A percentile compares a stretch with the other conserved stretches of the same genome.
Conservation (phyloP, 30 jellyfish, hydroid and myxozoan genomes). For the Pelagia noctiluca region DNA sequence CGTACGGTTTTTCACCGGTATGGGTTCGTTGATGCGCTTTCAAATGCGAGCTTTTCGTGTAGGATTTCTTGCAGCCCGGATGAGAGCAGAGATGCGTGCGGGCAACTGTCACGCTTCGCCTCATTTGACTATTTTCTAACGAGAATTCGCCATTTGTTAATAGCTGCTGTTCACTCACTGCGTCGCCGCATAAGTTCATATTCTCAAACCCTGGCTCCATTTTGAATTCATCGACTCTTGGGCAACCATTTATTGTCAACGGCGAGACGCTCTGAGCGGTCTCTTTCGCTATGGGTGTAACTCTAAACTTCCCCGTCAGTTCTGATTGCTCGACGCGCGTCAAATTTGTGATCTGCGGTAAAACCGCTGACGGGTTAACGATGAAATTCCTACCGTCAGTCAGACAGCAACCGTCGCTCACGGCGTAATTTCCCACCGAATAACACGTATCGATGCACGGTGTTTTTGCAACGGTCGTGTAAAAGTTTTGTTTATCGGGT, state of each 20-base stretch:
- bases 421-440: slow-evolving; percentile 41
- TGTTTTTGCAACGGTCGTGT: slow-evolving; percentile 62
- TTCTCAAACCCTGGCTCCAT: slow-evolving; percentile 45
- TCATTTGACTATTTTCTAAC: slow-evolving; percentile 27
- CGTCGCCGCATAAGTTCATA: slow-evolving; percentile 29
- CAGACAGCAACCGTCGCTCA: slow-evolving; percentile 44
- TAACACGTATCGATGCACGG: slow-evolving; percentile 64
- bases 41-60: slow-evolving; percentile 96
- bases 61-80: slow-evolving; percentile 96
- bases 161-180: slow-evolving; percentile 47
- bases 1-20: slow-evolving; percentile 99
- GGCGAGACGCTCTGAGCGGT: slow-evolving; percentile 37
- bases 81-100: slow-evolving; percentile 94
- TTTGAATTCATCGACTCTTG: slow-evolving; percentile 33
- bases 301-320: slow-evolving; percentile 69
- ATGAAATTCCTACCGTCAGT: slow-evolving; percentile 63
- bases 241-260: slow-evolving; percentile 34
- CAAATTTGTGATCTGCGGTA: slow-evolving; percentile 64
- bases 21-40: slow-evolving; percentile 98
- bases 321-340: slow-evolving; percentile 63
- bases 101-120: slow-evolving; percentile 82
- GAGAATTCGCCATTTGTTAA: slow-evolving; percentile 23
- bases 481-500: slow-evolving; percentile 51
- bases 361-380: slow-evolving; percentile 62
- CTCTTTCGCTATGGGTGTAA: slow-evolving; percentile 41